Evolutionary conservation across 2,797 vertebrate genomes (phyloP), one percentile per base, ranked within the genome.

Genomic region (Chelonia mydas): DNA sequence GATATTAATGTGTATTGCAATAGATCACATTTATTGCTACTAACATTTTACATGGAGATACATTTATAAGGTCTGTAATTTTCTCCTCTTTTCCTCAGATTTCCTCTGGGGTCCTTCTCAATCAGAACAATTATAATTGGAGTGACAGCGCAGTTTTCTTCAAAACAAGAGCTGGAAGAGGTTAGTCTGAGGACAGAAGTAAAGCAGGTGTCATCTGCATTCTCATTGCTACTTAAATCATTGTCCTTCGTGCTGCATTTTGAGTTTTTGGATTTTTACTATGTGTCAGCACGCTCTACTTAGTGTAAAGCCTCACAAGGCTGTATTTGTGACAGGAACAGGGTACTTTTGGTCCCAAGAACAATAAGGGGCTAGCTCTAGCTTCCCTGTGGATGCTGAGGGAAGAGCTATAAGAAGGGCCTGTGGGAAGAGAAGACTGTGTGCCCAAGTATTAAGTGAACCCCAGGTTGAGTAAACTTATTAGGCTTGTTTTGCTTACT

Each of bases 111-210:
- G 74, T 99, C 98, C 59, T 98, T 91, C 93, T 97, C 97, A 77
- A 98, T 99, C 59, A 98, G 98, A 97, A 90, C 25, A 76, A 98
- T 99, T 85, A 91, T 99, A 93, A 6, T 88, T 84, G 97, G 98
- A 37, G 98, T 98, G 83, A 98, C 98, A 31, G 89, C 95, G 78
- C 97, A 98, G 23, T 99, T 99, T 97, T 99, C 98, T 84, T 98
- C 97, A 81, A 97, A 95, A 80, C 98, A 98, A 76, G 98, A 99
- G 51, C 97, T 99, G 37, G 87, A 87, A 94, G 98, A 98, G 74
- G 98, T 99, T 81, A 91, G 90, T 96, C 50, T n/a, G 8, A 57
- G 27, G 10, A 50, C 50, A n/a, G 21, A 53, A 80, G 41, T 31
- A 47, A 82, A 54, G 47, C 17, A 9, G 11, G 54, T 7, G 45